Percentiles rank a stretch among this genome's conserved stretches.
These are phyloP conservation scores for Lophochroa leadbeateri DNA, from an alignment of 2,113 vertebrate genomes.

Conservation along the genomic window DNA sequence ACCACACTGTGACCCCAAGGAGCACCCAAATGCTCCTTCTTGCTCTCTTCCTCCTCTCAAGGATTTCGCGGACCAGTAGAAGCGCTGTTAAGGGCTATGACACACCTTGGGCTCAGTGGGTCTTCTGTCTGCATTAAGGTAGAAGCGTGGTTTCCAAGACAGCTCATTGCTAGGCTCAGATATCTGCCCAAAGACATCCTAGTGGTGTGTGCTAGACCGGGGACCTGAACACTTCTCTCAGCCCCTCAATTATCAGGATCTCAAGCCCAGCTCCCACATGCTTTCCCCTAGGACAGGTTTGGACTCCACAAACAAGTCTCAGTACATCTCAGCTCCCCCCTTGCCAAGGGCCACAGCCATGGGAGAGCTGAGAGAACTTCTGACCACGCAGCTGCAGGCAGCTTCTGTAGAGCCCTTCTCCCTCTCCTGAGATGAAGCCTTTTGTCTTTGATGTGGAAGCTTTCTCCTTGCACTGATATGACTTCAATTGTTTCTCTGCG, in stretches of 20 bases:
- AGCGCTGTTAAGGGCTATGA: not conserved
- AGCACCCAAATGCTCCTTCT: no score
- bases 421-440: not conserved
- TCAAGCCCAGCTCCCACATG: not conserved
- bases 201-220: not conserved
- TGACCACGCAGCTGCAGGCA: accelerated
- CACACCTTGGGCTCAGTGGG: not conserved
- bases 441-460: conserved; percentile 8
- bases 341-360: not conserved
- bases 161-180: not conserved
- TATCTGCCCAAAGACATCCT: not conserved
- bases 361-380: not conserved
- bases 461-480: not conserved
- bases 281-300: not conserved
- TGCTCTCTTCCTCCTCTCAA: not conserved
- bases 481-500: conserved; percentile 12
- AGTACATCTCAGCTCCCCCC: not conserved
- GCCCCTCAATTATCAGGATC: not conserved
- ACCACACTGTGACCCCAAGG: no score
- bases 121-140: not conserved
- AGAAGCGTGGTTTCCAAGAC: not conserved
- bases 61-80: not conserved
- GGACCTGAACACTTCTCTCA: not conserved
- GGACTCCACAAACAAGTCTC: not conserved
- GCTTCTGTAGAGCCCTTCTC: not conserved